Conservation (phyloP, 2,888 invertebrate species). For the Cataglyphis livida region DNA sequence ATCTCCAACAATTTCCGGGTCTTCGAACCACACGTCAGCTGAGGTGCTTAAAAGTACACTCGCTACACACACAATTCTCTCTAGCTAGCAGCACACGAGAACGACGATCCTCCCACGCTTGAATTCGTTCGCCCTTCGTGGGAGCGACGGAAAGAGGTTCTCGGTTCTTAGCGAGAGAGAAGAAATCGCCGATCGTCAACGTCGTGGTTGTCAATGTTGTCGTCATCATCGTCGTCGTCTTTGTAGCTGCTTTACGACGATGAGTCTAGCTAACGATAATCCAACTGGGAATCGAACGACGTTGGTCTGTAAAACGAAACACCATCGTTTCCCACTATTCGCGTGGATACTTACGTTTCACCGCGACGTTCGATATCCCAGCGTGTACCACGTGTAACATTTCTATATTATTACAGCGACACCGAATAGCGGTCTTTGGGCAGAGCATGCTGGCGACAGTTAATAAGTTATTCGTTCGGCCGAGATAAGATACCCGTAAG, state of each 20-base stretch:
- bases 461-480: slow-evolving; percentile 43
- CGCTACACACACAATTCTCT: slow-evolving; percentile 22
- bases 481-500: slow-evolving; percentile 43
- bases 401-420: slow-evolving; percentile 34
- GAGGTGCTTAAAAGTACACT: slow-evolving; percentile 40
- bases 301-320: slow-evolving; percentile 57
- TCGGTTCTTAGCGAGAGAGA: slow-evolving; percentile 41
- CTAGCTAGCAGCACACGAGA: slow-evolving; percentile 25
- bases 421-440: slow-evolving; percentile 19
- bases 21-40: slow-evolving; percentile 40
- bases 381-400: slow-evolving; percentile 15
- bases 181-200: slow-evolving; percentile 35
- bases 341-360: slow-evolving; percentile 50
- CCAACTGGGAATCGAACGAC: slow-evolving; percentile 46
- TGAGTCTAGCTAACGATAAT: slow-evolving; percentile 45
- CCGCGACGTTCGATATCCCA: slow-evolving; percentile 27
- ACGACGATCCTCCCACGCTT: slow-evolving; percentile 66
- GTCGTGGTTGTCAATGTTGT: slow-evolving; percentile 3
- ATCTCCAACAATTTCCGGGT: slow-evolving; percentile 71
- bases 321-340: slow-evolving; percentile 42
- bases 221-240: slow-evolving; percentile 26
- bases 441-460: slow-evolving; percentile 34
- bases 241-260: slow-evolving; percentile 58
- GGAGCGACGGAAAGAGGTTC: slow-evolving; percentile 46
- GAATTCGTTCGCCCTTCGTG: slow-evolving; percentile 40